Percentiles rank a stretch among this genome's conserved stretches.
phyloP scores from a whole-genome alignment of 2,113 vertebrate genomes.

The Ia io region DNA sequence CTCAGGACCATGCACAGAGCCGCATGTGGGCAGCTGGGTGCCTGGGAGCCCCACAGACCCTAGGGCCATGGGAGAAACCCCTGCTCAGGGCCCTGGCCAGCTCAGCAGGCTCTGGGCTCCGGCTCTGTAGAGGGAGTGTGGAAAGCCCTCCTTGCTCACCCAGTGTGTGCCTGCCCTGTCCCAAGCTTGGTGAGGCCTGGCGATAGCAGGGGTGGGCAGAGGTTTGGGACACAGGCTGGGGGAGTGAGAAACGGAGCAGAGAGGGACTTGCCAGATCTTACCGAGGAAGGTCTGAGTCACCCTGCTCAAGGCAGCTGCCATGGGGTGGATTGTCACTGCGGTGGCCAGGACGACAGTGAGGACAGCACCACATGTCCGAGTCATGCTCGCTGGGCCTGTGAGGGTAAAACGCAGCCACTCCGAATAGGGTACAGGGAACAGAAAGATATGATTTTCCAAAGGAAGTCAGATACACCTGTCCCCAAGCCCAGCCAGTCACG shows the following conservation, averaged over 20 bases:
- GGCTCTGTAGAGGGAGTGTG: not conserved
- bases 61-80: not conserved
- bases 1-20: not conserved
- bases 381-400: not conserved
- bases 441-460: not conserved
- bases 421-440: not conserved
- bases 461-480: not conserved
- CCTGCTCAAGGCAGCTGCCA: not conserved
- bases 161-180: not conserved
- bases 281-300: conserved; percentile 20
- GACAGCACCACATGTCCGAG: not conserved
- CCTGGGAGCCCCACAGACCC: accelerated
- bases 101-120: not conserved
- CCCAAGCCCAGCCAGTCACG: not conserved
- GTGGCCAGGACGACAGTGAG: not conserved
- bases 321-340: not conserved
- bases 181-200: not conserved
- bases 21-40: not conserved
- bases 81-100: not conserved
- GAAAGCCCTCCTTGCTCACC: not conserved
- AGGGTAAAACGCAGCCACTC: not conserved
- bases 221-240: not conserved
- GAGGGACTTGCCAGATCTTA: conserved; percentile 16
- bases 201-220: not conserved
- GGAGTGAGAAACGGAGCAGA: not conserved